Base-by-base conservation (phyloP, 2,113 vertebrate species). In the Zootoca vivipara region DNA sequence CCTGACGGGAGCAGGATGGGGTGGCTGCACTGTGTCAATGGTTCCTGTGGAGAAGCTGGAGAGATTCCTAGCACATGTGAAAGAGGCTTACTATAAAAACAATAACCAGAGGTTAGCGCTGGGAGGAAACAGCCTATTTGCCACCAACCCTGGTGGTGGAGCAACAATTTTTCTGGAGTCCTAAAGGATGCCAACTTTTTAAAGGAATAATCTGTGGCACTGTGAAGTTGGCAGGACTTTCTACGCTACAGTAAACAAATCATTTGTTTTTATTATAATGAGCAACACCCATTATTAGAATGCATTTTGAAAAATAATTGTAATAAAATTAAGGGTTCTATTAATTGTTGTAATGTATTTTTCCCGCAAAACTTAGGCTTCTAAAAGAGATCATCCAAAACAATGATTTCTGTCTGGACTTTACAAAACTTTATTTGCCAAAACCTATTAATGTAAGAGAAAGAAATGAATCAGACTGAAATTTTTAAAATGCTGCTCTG, bases 1-100 rank as follows among this genome's bases (percentile, higher is more conserved):
- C 82, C 96, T 99, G 90, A 99, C 99, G 33, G 99, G 99, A 89
- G 99, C 99, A 89, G 99, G 99, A 82, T 99, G 99, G 99, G 99
- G 99, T 28, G 99, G 99, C 95, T 99, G 99, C 93, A 97, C 97
- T 0, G 98, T 99, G 79, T 99, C 99, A 83, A 97, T 99, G 97
- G 99, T 99, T 83, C 98, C 98, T 73, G 93, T 85, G 73, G 97
- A 98, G 83, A 97, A 96, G 94, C 96, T 98, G 89, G 93, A 97
- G 64, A 74, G 92, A 85, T 99, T 99, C 95, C 95, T 99, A 30
- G 93, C 93, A 89, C 96, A 97, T 4, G 98, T 99, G 35, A 96
- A 96, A 52, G 93, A 97, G 88, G 93, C 96, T 6, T 99, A 97
- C 96, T 99, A 99, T 96, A 95, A 93, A 87, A 95, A 64, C 0